phyloP scores from a whole-genome alignment of 30 jellyfish, hydroid and myxozoan species.

The Turritopsis dohrnii region DNA sequence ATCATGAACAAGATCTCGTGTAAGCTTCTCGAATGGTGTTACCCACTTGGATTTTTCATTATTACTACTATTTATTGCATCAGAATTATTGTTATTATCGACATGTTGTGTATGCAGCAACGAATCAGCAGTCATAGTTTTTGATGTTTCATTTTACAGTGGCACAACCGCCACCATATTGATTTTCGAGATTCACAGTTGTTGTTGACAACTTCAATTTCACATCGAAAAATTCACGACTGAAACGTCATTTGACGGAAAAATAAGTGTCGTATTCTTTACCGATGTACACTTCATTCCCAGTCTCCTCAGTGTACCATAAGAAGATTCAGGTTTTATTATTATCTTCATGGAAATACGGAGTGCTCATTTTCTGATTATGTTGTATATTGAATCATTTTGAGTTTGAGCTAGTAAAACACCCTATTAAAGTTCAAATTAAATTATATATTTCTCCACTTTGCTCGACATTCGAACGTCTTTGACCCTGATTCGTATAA shows the following conservation, averaged over 20 bases:
- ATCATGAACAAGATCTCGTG: conserved; percentile 55
- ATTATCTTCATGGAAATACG: neutral
- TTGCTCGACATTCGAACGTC: neutral
- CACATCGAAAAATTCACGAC: neutral
- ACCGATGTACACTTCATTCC: neutral
- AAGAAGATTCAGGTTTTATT: neutral
- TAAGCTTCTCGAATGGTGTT: conserved; percentile 58
- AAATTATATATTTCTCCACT: neutral
- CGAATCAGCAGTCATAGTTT: conserved; percentile 12
- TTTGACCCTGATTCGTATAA: neutral
- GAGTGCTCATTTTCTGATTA: neutral
- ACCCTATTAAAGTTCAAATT: neutral
- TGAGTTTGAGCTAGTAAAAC: neutral
- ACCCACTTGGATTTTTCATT: conserved; percentile 22
- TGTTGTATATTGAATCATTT: neutral
- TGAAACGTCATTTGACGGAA: neutral
- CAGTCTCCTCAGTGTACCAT: neutral
- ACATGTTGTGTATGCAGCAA: neutral
- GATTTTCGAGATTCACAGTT: neutral
- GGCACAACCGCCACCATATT: neutral
- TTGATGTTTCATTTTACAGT: neutral
- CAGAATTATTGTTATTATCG: neutral
- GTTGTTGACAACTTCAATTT: neutral
- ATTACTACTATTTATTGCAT: neutral
- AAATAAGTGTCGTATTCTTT: too few species aligned